Evolutionary conservation across 2,888 invertebrate genomes (phyloP), one percentile per base, ranked within the genome.

Genomic region (Esperia sulphurella): DNA sequence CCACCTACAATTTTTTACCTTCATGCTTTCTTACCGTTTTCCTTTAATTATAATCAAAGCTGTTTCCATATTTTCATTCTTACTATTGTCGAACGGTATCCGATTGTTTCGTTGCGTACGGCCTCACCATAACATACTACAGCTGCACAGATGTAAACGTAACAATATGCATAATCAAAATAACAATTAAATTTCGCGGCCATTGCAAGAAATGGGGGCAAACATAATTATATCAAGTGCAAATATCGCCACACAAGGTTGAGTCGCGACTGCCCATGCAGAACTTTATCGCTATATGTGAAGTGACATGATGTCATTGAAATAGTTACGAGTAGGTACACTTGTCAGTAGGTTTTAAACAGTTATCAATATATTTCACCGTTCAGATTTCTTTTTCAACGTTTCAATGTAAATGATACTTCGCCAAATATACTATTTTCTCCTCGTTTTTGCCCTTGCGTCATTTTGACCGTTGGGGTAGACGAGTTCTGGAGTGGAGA

Each of bases 261-360:
- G 59, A 55, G 56, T 65, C 63, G 63, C 63, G 62, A 71, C 72
- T 76, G 63, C 62, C 63, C 64, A 60, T 70, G 65, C 69, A 64
- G 64, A 8, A 62, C 64, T 58, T 59, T 63, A 60, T 45, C 42
- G 33, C 40, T 5, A 54, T 53, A 52, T 58, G 61, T 63, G 56
- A 65, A 61, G 55, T 63, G 56, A 55, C 57, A 57, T 59, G 57
- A 53, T 51, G 53, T 46, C 51, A 55, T 51, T 53, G 35, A 37
- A 39, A 39, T 14, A 39, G 8, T 13, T 39, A 21, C 21, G 5
- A 21, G 21, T 21, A 14, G 13, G 8, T 14, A 39, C 8, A 37
- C 8, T 37, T 12, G 9, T 37, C 12, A 14, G 14, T 14, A 39
- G 14, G 39, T 39, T 39, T 3, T 5, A 21, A 21, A 21, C 21